Evolutionary conservation across 2,113 vertebrate genomes (phyloP).

Genomic region (Pollimyrus isidori): DNA sequence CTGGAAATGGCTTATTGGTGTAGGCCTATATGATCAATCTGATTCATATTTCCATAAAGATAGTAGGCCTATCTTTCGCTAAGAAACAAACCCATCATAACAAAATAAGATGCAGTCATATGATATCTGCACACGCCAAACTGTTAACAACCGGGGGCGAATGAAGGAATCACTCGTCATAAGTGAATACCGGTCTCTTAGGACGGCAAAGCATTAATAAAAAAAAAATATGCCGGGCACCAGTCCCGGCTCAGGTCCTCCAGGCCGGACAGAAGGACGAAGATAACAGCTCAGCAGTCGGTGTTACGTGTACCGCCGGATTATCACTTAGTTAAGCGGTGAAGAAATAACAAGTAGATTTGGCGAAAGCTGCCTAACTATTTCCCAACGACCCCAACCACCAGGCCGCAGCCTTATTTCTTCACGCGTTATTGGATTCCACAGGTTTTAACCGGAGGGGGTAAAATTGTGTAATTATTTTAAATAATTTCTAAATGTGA

Average conservation of each 20-base stretch:
- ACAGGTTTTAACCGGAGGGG: neutral
- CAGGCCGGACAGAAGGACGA: neutral
- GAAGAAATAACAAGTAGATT: neutral
- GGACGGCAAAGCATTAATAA: neutral
- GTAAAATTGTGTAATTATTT: neutral
- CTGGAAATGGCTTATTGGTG: constrained; percentile 53
- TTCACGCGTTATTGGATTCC: neutral
- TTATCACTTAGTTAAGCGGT: neutral
- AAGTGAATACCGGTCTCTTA: neutral
- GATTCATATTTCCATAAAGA: constrained; percentile 38
- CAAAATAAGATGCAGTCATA: neutral
- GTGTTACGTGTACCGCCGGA: neutral
- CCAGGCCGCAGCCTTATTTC: neutral
- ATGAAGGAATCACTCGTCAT: neutral
- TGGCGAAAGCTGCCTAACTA: neutral
- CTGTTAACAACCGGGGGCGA: neutral
- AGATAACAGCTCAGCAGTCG: neutral
- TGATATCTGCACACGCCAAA: neutral
- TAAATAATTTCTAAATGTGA: neutral
- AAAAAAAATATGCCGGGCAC: neutral
- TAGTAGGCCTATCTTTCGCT: constrained; percentile 10
- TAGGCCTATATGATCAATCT: constrained; percentile 44
- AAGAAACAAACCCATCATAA: neutral
- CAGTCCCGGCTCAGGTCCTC: neutral
- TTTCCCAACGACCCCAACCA: neutral